Base-by-base conservation (phyloP, 2,797 vertebrate species). In the Calcarius lapponicus region DNA sequence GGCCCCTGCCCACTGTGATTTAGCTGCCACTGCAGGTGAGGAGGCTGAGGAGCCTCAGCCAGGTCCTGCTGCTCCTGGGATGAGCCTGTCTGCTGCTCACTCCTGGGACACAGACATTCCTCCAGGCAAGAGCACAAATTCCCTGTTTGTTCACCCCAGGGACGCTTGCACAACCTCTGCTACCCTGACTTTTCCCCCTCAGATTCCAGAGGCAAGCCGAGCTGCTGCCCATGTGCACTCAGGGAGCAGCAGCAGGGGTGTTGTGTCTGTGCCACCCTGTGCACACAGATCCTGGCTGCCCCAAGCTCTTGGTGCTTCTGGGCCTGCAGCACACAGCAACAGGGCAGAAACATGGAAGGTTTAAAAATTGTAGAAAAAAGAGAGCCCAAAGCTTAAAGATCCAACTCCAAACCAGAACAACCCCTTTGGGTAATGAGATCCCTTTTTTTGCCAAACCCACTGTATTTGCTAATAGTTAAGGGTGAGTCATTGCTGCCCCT, bases 401-500 rank as follows among this genome's bases (percentile, higher is more conserved):
- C 22, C 64, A 84, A 72, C 36, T 85, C 42, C 65, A 64, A 82
- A 81, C 32, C 29, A 82, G 73, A 93, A 57, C 62, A 67, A 36
- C 26, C 26, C 67, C 81, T 76, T 51, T 1, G 1, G 50, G 80
- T 67, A 79, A 85, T 2, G 12, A 20, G 13, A 80, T 88, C 65
- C 20, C n/a, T 62, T 13, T 50, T 88, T 86, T 75, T 54, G 80
- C 67, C 96, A 95, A 95, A 93, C 26, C 26, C n/a, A 6, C 25
- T 32, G 4, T 3, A 17, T 67, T 79, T 84, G 65, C 25, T 86
- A 76, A 73, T 9, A 85, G 8, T 16, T 5, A 6, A 36, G 24
- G 13, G 19, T 88, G 95, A 96, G 58, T 95, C 88, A 94, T 43
- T 75, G 48, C 28, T 95, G 76, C 51, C 74, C 70, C 75, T 88